phyloP scores from a whole-genome alignment of 2,113 vertebrate genomes.

The Ondatra zibethicus region DNA sequence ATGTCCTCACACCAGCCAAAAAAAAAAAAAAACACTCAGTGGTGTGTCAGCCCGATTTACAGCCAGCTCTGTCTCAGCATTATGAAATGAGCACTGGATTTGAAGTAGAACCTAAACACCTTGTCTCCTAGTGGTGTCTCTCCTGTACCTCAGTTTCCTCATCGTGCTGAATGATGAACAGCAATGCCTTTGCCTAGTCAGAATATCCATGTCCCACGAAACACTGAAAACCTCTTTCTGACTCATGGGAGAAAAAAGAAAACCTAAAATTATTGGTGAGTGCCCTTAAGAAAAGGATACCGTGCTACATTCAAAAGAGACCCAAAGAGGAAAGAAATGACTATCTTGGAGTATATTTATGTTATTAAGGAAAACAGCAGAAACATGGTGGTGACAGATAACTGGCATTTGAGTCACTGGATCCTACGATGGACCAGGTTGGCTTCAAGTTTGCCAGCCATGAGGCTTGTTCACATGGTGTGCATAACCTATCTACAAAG shows the following conservation, averaged over 20 bases:
- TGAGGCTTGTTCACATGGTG: rapidly evolving
- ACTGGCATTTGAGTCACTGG: not conserved
- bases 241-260: not conserved
- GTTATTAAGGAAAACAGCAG: not conserved
- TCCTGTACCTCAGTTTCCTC: not conserved
- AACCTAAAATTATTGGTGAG: not conserved
- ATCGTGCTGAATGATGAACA: not conserved
- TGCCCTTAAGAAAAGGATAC: not conserved
- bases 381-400: not conserved
- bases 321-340: not conserved
- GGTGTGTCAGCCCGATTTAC: conserved; percentile 58
- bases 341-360: not conserved
- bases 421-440: not conserved
- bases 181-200: not conserved
- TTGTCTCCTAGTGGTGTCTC: not conserved
- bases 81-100: not conserved
- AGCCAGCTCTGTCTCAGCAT: not conserved
- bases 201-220: not conserved
- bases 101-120: not conserved
- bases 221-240: not conserved
- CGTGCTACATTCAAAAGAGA: not conserved
- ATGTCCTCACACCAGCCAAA: conserved; percentile 71
- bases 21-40: conserved; percentile 58
- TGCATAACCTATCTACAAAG: not conserved
- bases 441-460: not conserved